These are phyloP conservation scores for Delphinus delphis DNA, from an alignment of 2,113 vertebrate genomes.

Conservation along the genomic window DNA sequence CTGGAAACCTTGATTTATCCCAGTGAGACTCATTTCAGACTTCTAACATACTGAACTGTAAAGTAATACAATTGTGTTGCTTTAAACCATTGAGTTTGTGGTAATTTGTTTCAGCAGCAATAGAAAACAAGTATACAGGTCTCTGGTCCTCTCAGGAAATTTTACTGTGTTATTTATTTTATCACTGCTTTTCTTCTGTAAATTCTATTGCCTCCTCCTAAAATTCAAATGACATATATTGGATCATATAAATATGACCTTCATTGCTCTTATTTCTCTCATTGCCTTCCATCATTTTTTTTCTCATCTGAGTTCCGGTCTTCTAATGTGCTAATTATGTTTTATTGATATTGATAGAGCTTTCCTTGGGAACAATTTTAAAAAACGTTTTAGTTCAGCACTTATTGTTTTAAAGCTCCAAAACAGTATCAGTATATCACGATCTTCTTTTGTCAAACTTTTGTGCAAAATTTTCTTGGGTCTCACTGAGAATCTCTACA, in stretches of 20 bases:
- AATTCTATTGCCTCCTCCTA: not conserved
- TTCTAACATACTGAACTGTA: not conserved
- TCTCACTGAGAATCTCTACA: not conserved
- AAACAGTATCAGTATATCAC: not conserved
- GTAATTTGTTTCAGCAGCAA: not conserved
- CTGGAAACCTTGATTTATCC: not conserved
- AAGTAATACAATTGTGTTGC: not conserved
- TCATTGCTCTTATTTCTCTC: not conserved
- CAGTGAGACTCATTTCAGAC: not conserved
- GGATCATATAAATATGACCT: not conserved
- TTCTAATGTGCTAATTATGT: not conserved
- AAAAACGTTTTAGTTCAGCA: not conserved
- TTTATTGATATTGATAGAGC: not conserved
- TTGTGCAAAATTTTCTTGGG: not conserved
- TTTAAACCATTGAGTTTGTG: not conserved
- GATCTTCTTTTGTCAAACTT: not conserved
- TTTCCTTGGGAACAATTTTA: not conserved
- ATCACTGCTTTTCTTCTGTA: not conserved
- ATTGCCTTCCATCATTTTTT: not conserved
- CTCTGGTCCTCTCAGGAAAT: not conserved
- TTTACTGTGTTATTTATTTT: not conserved
- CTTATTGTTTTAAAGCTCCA: slow-evolving; percentile 4
- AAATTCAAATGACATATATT: not conserved
- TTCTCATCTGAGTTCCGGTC: not conserved
- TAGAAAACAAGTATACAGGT: not conserved